Base-by-base conservation (phyloP, 1,140 invertebrate species). In the Polypedilum vanderplanki region DNA sequence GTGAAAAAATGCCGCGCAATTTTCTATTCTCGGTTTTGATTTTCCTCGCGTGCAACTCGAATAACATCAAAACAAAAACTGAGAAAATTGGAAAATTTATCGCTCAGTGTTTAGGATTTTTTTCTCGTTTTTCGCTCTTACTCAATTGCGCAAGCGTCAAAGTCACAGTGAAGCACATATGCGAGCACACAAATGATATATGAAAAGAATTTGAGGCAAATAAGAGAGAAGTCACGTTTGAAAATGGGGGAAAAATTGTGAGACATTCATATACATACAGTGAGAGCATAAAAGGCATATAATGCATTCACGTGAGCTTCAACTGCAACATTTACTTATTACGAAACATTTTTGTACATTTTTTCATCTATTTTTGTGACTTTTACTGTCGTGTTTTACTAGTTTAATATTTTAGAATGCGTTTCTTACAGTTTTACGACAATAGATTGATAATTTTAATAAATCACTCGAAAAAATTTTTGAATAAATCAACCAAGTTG, bases 31-130 rank as follows among this genome's bases (percentile, higher is more conserved):
- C 18, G 17, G 17, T 8, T 67, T 70, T 18, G 7, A n/a, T 70
- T 70, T 20, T 70, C 20, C 20, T 70, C 65, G 65, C 65, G 65
- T 70, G 65, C 65, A 70, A 70, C 20, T 70, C 65, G 65, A 70
- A 20, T 22, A 22, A 70, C 17, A 70, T 70, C 17, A 70, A 70
- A 70, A 70, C 17, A 70, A 70, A 70, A 70, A 70, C 65, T 70
- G 65, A 70, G 20, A 70, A 57, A 57, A 57, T 33, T 57, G 46
- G 46, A 57, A 57, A 57, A 57, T 57, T 57, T 57, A 57, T 57
- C 46, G 46, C 46, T 57, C 12, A 33, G 24, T 33, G 24, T 33
- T 57, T n/a, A 57, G n/a, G n/a, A 4, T n/a, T 57, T 57, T 57
- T 57, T 57, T 57, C 15, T 57, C 46, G 46, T 57, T 57, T n/a